A percentile compares a stretch with the other conserved stretches of the same genome.
Conservation (phyloP, 2,113 vertebrate genomes). For the Hemibagrus wyckioides region DNA sequence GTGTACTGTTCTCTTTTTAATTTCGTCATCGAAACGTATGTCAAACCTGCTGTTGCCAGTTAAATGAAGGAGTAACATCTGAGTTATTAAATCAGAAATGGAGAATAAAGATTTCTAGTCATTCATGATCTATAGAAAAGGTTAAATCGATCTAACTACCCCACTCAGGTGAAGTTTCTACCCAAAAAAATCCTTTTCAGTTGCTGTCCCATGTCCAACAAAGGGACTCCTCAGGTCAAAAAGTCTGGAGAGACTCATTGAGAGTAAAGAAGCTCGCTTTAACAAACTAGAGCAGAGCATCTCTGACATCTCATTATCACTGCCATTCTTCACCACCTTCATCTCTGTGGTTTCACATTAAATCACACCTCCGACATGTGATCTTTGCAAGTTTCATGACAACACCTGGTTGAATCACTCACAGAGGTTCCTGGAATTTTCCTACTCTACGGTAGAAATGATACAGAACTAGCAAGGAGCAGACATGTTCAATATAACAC, state of each 20-base stretch:
- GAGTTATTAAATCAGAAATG: background rate
- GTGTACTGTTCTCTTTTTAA: no score
- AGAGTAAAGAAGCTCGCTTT: background rate
- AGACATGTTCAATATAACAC: background rate
- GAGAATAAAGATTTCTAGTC: background rate
- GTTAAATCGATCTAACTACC: background rate
- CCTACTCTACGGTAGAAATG: background rate
- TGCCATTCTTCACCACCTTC: background rate
- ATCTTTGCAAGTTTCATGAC: background rate
- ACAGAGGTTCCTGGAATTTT: background rate
- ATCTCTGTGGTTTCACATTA: background rate
- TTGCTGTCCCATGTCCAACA: background rate
- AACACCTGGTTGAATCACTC: background rate
- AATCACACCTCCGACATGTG: background rate
- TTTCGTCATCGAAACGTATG: background rate
- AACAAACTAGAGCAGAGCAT: background rate
- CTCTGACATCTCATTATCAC: background rate
- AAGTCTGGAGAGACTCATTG: background rate
- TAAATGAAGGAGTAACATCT: background rate
- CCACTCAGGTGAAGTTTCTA: background rate
- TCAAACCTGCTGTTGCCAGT: no score
- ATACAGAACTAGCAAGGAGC: background rate
- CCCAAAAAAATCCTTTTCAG: background rate
- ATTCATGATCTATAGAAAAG: background rate
- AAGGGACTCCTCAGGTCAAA: background rate